Conservation (phyloP, 2,113 vertebrate genomes). For the Onychorhynchus coronatus region DNA sequence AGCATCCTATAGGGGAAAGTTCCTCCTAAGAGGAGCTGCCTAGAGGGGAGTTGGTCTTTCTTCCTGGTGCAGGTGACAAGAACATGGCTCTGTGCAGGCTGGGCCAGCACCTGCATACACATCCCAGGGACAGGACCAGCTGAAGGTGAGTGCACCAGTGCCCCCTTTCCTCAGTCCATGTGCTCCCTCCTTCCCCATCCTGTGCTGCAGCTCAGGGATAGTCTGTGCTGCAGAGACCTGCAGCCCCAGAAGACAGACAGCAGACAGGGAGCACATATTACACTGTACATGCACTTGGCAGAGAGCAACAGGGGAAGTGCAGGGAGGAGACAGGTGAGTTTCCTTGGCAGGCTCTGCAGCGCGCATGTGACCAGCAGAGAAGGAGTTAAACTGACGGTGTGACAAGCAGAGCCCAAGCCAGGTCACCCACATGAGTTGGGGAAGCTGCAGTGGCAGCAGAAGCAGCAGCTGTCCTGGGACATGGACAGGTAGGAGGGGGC, state of each 20-base stretch:
- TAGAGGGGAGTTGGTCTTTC: not conserved
- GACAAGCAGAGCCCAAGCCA: not conserved
- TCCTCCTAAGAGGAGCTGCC: not conserved
- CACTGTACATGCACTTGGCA: too few relatives aligned
- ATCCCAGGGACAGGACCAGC: not conserved
- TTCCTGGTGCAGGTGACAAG: not conserved
- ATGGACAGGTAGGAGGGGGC: not conserved
- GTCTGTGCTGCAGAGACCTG: not conserved
- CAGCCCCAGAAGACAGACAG: fast-evolving
- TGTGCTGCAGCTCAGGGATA: not conserved
- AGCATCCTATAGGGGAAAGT: not conserved
- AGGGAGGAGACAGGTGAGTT: not conserved
- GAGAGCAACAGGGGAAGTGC: not conserved
- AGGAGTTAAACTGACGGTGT: not conserved
- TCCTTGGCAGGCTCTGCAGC: not conserved
- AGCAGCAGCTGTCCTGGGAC: not conserved
- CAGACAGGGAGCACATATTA: not conserved
- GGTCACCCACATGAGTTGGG: not conserved
- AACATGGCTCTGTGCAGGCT: not conserved
- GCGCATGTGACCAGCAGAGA: fast-evolving
- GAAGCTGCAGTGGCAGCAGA: not conserved
- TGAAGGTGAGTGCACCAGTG: fast-evolving
- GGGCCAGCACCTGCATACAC: not conserved
- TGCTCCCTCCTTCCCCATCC: not conserved
- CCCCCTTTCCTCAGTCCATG: not conserved